These are phyloP conservation scores for Tapirus indicus DNA, from an alignment of 2,797 vertebrate species.

Conservation along the genomic window DNA sequence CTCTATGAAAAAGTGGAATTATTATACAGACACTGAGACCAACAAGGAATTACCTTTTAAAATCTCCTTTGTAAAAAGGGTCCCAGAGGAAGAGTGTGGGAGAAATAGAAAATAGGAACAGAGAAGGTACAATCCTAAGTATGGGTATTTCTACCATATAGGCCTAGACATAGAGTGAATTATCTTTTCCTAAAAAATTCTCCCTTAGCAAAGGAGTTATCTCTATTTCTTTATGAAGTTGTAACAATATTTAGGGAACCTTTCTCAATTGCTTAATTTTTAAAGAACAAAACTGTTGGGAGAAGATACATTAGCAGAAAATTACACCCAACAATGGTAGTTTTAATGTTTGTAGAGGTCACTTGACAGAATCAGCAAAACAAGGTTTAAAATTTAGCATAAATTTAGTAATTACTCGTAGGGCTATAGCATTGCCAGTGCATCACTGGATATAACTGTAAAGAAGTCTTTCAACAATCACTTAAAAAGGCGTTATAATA, in stretches of 20 bases:
- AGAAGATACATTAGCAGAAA: not conserved
- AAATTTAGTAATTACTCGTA: not conserved
- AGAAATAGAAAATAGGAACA: not conserved
- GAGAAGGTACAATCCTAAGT: not conserved
- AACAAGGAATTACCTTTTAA: not conserved
- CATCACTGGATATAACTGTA: not conserved
- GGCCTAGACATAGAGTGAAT: not conserved
- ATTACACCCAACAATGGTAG: not conserved
- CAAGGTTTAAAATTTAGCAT: not conserved
- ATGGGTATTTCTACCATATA: not conserved
- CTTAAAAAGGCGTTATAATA: not conserved
- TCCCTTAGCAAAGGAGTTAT: not conserved
- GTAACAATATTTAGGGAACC: not conserved
- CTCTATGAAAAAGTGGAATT: not conserved
- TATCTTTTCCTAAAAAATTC: not conserved
- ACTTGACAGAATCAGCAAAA: not conserved
- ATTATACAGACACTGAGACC: not conserved
- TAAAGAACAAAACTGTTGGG: not conserved
- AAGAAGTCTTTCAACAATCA: not conserved
- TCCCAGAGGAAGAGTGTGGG: not conserved
- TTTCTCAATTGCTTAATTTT: not conserved
- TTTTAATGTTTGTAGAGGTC: not conserved
- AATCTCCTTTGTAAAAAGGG: not conserved
- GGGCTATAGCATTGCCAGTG: not conserved
- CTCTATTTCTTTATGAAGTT: not conserved